Conservation (phyloP, 2,888 invertebrate genomes). For the Epinotia bilunana region DNA sequence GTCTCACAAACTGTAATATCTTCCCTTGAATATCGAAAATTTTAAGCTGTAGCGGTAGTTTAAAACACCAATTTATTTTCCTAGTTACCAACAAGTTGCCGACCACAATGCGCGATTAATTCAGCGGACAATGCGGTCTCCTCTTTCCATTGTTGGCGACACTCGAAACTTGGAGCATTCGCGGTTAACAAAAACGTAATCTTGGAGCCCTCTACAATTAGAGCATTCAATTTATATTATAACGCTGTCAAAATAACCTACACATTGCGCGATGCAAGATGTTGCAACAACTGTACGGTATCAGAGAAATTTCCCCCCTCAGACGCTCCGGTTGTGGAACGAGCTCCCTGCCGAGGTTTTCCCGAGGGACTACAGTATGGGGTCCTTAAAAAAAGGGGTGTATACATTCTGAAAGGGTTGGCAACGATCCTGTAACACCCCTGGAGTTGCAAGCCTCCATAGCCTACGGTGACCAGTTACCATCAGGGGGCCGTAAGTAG, state of each 20-base stretch:
- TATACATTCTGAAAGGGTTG: too few species aligned
- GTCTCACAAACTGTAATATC: background rate
- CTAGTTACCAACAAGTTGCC: slow-evolving; percentile 4
- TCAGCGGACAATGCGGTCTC: slow-evolving; percentile 13
- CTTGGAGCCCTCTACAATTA: background rate
- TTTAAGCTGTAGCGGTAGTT: slow-evolving; percentile 48
- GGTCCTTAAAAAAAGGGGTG: too few species aligned
- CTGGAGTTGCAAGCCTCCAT: too few species aligned
- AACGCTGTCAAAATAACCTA: background rate
- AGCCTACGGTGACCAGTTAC: too few species aligned
- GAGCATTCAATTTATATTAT: background rate
- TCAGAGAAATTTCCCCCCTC: too few species aligned
- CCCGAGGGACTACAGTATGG: too few species aligned
- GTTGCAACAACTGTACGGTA: too few species aligned
- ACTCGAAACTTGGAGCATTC: background rate
- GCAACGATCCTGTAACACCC: too few species aligned
- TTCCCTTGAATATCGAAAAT: background rate
- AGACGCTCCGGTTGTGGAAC: too few species aligned
- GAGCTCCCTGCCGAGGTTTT: too few species aligned
- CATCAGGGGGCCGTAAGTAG: too few species aligned
- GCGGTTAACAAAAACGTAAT: background rate
- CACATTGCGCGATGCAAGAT: too few species aligned
- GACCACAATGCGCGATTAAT: slow-evolving; percentile 13
- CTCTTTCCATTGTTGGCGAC: background rate
- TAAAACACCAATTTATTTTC: background rate